These are phyloP conservation scores for Probaryconus sp. DNA, from an alignment of 1,140 invertebrate genomes.

Conservation along the genomic window DNA sequence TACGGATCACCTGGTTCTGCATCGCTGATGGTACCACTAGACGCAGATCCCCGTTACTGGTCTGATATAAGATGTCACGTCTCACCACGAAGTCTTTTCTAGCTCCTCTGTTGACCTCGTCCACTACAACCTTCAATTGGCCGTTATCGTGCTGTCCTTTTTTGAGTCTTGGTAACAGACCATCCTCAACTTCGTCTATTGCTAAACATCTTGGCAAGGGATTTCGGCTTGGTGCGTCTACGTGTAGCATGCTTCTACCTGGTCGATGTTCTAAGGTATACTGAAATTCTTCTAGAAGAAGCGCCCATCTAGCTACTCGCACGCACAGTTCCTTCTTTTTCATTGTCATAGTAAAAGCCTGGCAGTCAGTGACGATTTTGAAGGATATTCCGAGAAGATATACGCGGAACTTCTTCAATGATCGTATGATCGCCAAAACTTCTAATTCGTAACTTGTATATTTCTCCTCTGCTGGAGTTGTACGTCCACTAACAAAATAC, in stretches of 20 bases:
- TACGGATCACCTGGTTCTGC: slow-evolving; percentile 59
- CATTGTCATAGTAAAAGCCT: slow-evolving; percentile 33
- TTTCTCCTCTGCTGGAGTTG: not conserved
- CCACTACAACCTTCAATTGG: not conserved
- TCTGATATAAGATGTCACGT: not conserved
- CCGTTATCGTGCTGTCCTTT: slow-evolving; percentile 3
- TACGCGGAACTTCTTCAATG: slow-evolving; percentile 9
- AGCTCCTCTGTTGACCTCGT: not conserved
- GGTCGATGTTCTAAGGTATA: slow-evolving; percentile 36
- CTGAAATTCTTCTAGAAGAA: slow-evolving; percentile 59
- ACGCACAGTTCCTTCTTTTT: slow-evolving; percentile 29
- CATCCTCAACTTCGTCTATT: not conserved
- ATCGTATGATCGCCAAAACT: slow-evolving; percentile 5
- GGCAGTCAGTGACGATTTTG: slow-evolving; percentile 52
- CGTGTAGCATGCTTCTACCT: slow-evolving; percentile 34
- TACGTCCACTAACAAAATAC: no score
- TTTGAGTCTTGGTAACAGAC: not conserved
- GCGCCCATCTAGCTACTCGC: slow-evolving; percentile 67
- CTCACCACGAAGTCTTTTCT: not conserved
- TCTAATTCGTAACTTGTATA: slow-evolving; percentile 18
- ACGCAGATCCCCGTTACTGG: slow-evolving; percentile 2
- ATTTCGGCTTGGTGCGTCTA: slow-evolving; percentile 26
- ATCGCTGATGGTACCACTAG: slow-evolving; percentile 52
- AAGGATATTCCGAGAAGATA: slow-evolving; percentile 56
- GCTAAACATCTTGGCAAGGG: not conserved